These are phyloP conservation scores for Xenentodon cancila DNA, from an alignment of 2,797 vertebrate genomes.

Conservation along the genomic window DNA sequence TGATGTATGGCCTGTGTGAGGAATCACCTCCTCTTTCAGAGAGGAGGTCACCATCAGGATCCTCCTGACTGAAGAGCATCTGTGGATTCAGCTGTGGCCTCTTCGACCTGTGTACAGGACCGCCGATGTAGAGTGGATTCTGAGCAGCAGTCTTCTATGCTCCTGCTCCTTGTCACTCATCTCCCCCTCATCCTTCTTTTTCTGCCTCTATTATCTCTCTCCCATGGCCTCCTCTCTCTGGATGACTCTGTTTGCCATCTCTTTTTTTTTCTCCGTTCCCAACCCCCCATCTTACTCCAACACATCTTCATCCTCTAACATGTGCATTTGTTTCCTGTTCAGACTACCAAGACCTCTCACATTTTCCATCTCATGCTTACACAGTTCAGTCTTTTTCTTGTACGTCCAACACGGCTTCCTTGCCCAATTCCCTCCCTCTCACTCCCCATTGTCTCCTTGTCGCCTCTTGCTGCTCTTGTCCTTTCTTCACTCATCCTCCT, in stretches of 20 bases:
- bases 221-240: not conserved
- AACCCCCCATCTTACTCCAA: too few relatives aligned
- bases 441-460: not conserved
- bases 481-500: constrained; percentile 25
- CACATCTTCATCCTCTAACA: constrained; percentile 10
- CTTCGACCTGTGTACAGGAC: constrained; percentile 60
- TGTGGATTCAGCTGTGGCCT: constrained; percentile 84
- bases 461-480: not conserved
- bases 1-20: constrained; percentile 80
- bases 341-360: constrained; percentile 19
- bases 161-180: constrained; percentile 52
- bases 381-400: constrained; percentile 19
- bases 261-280: constrained; percentile 19
- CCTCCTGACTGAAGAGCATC: constrained; percentile 66
- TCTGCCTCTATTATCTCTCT: constrained; percentile 16
- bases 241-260: constrained; percentile 5
- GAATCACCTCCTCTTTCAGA: constrained; percentile 75
- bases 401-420: not conserved
- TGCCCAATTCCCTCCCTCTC: constrained; percentile 4
- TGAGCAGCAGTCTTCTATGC: constrained; percentile 32
- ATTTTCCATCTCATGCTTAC: constrained; percentile 19
- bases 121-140: constrained; percentile 39
- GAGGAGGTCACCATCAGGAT: constrained; percentile 70
- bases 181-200: constrained; percentile 41
- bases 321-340: constrained; percentile 14